Evolutionary conservation across 2,113 vertebrate species (phyloP).

Genomic region (Ginglymostoma cirratum): DNA sequence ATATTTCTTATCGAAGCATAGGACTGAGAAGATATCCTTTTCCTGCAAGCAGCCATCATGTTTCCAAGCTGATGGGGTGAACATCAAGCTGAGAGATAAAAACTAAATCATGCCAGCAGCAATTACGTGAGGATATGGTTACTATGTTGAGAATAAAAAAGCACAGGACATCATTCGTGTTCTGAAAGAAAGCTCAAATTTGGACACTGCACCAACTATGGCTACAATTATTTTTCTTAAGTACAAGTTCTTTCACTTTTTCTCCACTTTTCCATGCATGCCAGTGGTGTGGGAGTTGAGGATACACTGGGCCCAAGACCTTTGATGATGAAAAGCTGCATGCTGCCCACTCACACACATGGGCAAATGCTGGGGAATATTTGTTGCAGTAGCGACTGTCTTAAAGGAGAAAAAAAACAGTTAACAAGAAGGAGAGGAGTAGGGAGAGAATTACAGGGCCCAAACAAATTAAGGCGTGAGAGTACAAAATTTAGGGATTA

Average conservation of each 20-base stretch:
- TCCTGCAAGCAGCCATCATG: background rate
- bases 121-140: background rate
- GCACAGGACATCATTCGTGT: background rate
- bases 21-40: background rate
- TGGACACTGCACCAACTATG: background rate
- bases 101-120: background rate
- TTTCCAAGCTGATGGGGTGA: background rate
- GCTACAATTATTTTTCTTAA: background rate
- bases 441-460: too few species aligned
- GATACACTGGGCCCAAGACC: background rate
- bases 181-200: background rate
- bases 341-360: background rate
- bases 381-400: background rate
- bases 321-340: background rate
- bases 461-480: too few species aligned
- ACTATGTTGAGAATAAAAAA: background rate
- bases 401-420: background rate
- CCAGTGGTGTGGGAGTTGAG: background rate
- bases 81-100: background rate
- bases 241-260: background rate
- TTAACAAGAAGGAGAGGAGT: background rate
- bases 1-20: background rate
- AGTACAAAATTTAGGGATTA: too few species aligned
- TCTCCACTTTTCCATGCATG: background rate
- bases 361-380: background rate